Evolutionary conservation across 2,888 invertebrate species (phyloP).

Genomic region (Eucriotettix oculatus): DNA sequence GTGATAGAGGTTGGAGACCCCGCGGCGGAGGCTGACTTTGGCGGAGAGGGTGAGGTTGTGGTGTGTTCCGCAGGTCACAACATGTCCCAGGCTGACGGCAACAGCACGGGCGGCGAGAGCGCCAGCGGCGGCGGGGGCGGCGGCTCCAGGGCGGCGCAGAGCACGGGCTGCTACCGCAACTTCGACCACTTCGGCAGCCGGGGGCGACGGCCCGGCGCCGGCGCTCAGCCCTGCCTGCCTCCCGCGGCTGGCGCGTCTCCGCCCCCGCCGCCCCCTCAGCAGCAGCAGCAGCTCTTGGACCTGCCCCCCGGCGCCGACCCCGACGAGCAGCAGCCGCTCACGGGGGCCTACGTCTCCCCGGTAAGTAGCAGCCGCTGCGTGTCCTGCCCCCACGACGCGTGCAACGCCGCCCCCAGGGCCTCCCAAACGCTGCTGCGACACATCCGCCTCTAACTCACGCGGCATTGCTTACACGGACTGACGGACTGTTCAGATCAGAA

Average conservation of each 20-base stretch:
- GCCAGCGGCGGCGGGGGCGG: conserved; percentile 28
- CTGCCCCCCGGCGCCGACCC: conserved; percentile 9
- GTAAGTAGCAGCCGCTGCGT: conserved; percentile 6
- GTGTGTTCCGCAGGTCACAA: conserved; percentile 59
- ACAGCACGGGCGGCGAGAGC: conserved; percentile 58
- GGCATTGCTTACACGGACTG: no score
- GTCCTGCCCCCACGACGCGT: neutral
- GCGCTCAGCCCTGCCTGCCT: conserved; percentile 6
- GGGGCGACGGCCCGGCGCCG: conserved; percentile 23
- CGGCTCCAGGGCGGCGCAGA: conserved; percentile 1
- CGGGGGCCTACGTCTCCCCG: conserved; percentile 21
- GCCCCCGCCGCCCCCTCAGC: conserved; percentile 15
- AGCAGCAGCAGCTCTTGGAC: conserved; percentile 15
- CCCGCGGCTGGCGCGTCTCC: conserved; percentile 15
- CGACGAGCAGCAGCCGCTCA: conserved; percentile 9
- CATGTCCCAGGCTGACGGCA: conserved; percentile 75
- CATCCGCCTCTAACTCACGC: neutral
- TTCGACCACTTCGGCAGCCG: conserved; percentile 14
- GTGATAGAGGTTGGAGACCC: no score
- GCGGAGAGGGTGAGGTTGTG: conserved; percentile 16
- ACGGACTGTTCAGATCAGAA: no score
- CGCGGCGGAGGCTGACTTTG: neutral
- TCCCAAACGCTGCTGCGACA: neutral
- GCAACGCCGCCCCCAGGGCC: neutral
- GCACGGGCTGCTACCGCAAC: conserved; percentile 8